Evolutionary conservation across 1,140 invertebrate genomes (phyloP), one percentile per base, ranked within the genome.

Genomic region (Scaptodrosophila lebanonensis): DNA sequence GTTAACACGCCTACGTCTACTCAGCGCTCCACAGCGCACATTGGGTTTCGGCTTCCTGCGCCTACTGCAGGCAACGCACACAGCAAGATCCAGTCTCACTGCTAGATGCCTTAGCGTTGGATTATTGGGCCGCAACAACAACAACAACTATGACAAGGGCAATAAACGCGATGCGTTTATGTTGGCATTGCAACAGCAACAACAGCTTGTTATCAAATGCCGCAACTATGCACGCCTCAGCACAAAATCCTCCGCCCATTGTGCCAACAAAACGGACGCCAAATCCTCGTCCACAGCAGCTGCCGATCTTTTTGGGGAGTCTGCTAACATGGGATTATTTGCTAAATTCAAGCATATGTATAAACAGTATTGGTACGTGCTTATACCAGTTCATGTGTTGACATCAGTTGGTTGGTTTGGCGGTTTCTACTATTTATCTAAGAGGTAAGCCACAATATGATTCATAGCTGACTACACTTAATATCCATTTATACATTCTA

Each of bases 341-440:
- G 91, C 95, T 75, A 92, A 91, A 73, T 97, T 98, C 87, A 98
- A 97, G 87, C 89, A 93, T 77, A 94, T 98, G 91, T 95, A 95
- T 76, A 94, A 93, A 87, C 93, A 98, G 84, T 98, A 98, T 88
- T 98, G 97, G 94, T 97, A 98, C 88, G 92, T 98, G 50, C 84
- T 97, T 25, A 88, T 98, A 49, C 95, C 95, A 20, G 95, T 98
- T 0, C 97, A 99, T 88, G 69, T 95, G 47, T 89, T 92, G 3
- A 98, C 96, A 7, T 98, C 95, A 1, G 86, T 91, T 45, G 89
- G 92, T 52, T 98, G 97, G 96, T 92, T 93, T 87, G 92, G 92
- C 7, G 87, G 91, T 11, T 97, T 97, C 87, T 98, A 97, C 87
- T 92, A 94, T 84, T 87, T 93, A 65, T 93, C 94, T n/a, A 92